phyloP scores from a whole-genome alignment of 2,797 vertebrate species.

The Anguilla pacifica region DNA sequence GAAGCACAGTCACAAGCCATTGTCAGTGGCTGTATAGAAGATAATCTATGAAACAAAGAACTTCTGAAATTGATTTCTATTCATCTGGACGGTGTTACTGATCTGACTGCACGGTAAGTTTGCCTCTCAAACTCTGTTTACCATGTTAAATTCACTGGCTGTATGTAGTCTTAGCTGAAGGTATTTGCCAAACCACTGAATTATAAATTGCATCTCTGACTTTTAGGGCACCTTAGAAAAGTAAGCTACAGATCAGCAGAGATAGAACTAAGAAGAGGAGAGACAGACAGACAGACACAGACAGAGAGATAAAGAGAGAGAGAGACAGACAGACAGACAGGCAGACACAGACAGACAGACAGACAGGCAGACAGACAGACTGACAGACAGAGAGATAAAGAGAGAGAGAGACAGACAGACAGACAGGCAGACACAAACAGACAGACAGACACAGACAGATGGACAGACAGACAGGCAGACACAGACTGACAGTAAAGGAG shows the following conservation, averaged over 20 bases:
- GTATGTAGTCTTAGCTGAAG: no score
- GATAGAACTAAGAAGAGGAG: neutral
- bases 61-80: no score
- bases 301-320: neutral
- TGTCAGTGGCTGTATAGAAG: neutral
- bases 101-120: no score
- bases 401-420: neutral
- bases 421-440: neutral
- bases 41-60: neutral
- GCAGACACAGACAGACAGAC: no score
- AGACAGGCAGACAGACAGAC: neutral
- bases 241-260: neutral
- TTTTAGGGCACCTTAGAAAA: neutral
- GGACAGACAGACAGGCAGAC: neutral
- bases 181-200: no score
- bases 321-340: neutral
- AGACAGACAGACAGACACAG: neutral
- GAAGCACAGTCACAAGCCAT: neutral
- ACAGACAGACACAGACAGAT: neutral
- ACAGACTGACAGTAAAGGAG: neutral
- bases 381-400: no score
- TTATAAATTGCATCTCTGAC: neutral
- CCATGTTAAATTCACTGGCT: no score
- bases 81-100: no score
- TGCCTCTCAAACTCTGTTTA: no score